Conservation (phyloP, 2,797 vertebrate species). For the Rhodeus uyekii region DNA sequence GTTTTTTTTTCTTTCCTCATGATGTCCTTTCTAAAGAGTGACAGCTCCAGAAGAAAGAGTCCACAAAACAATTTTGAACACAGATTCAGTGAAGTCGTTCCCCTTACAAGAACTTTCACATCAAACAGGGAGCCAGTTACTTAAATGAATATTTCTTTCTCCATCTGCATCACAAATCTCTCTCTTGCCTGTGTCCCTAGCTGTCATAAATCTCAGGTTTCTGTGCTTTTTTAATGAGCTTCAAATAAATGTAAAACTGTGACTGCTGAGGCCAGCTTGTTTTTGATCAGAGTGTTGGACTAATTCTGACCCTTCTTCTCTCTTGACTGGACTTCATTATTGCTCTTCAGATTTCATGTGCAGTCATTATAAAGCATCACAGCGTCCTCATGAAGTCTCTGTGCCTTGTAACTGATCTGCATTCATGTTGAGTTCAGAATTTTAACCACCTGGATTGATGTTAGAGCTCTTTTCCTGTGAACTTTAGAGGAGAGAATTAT, state of each 20-base stretch:
- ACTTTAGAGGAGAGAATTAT: conserved; percentile 35
- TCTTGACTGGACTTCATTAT: conserved; percentile 33
- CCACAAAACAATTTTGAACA: background rate
- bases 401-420: conserved; percentile 43
- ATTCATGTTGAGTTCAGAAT: conserved; percentile 37
- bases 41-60: background rate
- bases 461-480: conserved; percentile 42
- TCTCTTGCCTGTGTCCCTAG: background rate
- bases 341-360: conserved; percentile 39
- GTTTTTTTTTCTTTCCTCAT: background rate
- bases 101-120: background rate
- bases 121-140: background rate
- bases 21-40: background rate
- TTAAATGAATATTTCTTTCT: background rate
- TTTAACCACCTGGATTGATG: conserved; percentile 46
- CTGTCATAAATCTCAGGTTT: conserved; percentile 31
- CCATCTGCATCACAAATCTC: background rate
- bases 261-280: background rate
- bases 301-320: conserved; percentile 3
- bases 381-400: conserved; percentile 22
- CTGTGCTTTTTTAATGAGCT: conserved; percentile 26
- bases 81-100: background rate
- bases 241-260: conserved; percentile 20
- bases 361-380: conserved; percentile 40
- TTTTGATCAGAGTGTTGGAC: conserved; percentile 24